Conservation (phyloP, 2,113 vertebrate species). For the Suncus etruscus region DNA sequence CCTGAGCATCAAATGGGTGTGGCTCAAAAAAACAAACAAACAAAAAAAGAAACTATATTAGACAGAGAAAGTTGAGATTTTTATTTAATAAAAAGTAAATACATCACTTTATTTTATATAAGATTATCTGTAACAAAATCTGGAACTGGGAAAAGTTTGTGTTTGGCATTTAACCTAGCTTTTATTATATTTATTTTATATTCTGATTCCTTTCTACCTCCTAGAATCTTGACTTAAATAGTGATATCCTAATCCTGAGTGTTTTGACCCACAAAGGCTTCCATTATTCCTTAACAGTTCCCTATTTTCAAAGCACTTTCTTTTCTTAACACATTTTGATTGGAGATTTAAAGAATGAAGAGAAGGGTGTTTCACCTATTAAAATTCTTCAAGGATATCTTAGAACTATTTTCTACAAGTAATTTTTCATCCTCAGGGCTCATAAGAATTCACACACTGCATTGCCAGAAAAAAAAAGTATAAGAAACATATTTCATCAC, state of each 20-base stretch:
- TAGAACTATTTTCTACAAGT: not conserved
- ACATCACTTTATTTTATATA: not conserved
- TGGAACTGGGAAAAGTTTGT: not conserved
- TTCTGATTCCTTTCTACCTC: not conserved
- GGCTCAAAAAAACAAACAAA: too few relatives aligned
- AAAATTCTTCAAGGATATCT: slow-evolving; percentile 16
- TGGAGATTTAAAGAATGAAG: not conserved
- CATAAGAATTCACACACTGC: not conserved
- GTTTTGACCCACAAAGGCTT: not conserved
- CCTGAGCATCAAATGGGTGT: too few relatives aligned
- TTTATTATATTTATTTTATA: not conserved
- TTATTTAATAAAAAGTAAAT: not conserved
- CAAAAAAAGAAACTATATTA: too few relatives aligned
- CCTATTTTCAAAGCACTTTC: not conserved
- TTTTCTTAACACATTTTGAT: not conserved
- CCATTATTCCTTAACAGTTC: not conserved
- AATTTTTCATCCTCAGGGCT: slow-evolving; percentile 37
- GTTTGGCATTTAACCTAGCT: not conserved
- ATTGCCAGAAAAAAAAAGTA: not conserved
- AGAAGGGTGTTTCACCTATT: not conserved
- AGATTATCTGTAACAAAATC: not conserved
- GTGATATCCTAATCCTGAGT: not conserved
- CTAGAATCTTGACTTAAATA: not conserved
- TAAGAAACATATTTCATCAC: slow-evolving; percentile 27
- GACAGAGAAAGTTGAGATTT: too few relatives aligned